A percentile compares a stretch with the other conserved stretches of the same genome.
Conservation (phyloP, 2,797 vertebrate species). For the Centropyge bicolor region DNA sequence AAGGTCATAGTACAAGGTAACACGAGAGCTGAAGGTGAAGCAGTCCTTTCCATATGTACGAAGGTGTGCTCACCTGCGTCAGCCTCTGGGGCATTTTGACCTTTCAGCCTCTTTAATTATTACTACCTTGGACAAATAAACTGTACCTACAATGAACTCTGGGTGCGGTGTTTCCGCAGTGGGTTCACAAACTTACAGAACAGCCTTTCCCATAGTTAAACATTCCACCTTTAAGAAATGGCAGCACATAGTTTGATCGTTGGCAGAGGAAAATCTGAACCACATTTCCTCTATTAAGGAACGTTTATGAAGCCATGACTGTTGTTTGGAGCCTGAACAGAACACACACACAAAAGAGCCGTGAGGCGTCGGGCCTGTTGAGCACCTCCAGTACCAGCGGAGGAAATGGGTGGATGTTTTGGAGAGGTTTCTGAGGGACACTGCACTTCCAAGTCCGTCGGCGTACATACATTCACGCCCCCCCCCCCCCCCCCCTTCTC, state of each 20-base stretch:
- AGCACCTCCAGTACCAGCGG: slow-evolving; percentile 51
- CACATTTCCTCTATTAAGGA: slow-evolving; percentile 60
- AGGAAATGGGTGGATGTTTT: slow-evolving; percentile 79
- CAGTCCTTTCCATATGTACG: not conserved
- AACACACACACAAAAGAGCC: slow-evolving; percentile 42
- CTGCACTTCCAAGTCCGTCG: slow-evolving; percentile 59
- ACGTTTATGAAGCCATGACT: slow-evolving; percentile 56
- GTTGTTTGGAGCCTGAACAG: slow-evolving; percentile 59
- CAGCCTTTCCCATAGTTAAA: slow-evolving; percentile 47
- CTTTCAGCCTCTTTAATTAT: slow-evolving; percentile 40
- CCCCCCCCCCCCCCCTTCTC: slow-evolving; percentile 23
- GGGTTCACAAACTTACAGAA: slow-evolving; percentile 22
- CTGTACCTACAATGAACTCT: slow-evolving; percentile 13
- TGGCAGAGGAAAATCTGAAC: slow-evolving; percentile 56
- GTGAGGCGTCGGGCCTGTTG: slow-evolving; percentile 34
- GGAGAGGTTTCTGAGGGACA: slow-evolving; percentile 58
- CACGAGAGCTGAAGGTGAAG: slow-evolving; percentile 9
- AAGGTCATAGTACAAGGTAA: slow-evolving; percentile 38
- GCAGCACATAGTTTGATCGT: slow-evolving; percentile 31
- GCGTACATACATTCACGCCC: slow-evolving; percentile 52
- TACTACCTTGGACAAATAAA: slow-evolving; percentile 34
- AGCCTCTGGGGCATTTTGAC: slow-evolving; percentile 29
- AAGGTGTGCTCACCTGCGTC: slow-evolving; percentile 38
- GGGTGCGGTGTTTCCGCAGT: slow-evolving; percentile 32
- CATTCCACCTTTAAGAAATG: slow-evolving; percentile 34